Base-by-base conservation (phyloP, 2,113 vertebrate genomes). In the Siphamia tubifer region DNA sequence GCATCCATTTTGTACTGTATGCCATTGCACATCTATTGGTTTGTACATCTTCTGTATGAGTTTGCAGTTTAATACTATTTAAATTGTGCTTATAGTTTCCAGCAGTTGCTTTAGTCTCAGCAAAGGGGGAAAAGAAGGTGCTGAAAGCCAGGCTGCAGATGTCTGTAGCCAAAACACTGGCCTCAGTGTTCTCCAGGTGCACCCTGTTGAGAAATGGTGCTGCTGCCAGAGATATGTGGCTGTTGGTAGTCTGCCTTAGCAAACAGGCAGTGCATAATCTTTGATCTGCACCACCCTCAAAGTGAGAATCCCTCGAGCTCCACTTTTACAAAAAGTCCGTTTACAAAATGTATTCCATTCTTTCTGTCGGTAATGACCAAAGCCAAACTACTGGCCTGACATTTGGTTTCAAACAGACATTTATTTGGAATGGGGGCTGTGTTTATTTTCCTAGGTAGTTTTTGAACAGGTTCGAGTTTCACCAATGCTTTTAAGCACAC, bases 141-240 rank as follows among this genome's bases (percentile, higher is more conserved):
- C 58, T 87, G 84, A 90, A 84, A 87, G 78, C 53, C n/a, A 70
- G 69, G 43, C 82, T 80, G 62, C 77, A 83, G 79, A 71, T 49
- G 15, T 39, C 34, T 75, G 57, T 16, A 48, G 45, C 56, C 66
- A 27, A 62, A 87, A 90, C 85, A 87, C 82, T 68, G 68, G 65
- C 16, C 57, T 64, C 61, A 76, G 63, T 89, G 87, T 89, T 78
- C 68, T 86, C 87, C 81, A 91, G 86, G 84, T 90, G 84, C 70
- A 80, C 82, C 79, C 57, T 85, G 77, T 81, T 61, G 80, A 42
- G 77, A 64, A 23, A 57, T 20, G 35, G 28, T 38, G 40, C 56
- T 43, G 42, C 10, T 77, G 83, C 78, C 73, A 80, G 76, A 76
- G 44, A 21, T 53, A 44, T 89, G 82, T 86, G 81, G 64, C 65